Percentiles rank a stretch among this genome's conserved stretches.
Conservation (phyloP, 64 coral and sea anemone genomes). For the Pocillopora verrucosa region DNA sequence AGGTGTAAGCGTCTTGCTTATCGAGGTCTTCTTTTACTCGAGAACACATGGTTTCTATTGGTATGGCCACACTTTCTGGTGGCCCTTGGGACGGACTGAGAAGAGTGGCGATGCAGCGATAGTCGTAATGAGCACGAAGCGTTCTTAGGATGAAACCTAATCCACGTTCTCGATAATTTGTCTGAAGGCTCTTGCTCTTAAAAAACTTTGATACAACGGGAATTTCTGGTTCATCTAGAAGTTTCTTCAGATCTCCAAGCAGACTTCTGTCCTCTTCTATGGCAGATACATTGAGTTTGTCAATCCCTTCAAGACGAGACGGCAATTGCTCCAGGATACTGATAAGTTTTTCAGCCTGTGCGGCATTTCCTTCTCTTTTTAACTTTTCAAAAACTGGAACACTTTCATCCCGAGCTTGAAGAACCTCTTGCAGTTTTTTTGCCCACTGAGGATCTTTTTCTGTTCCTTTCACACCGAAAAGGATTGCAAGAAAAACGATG, state of each 20-base stretch:
- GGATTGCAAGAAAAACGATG: background rate
- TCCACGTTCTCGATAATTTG: conserved; percentile 4
- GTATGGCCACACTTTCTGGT: background rate
- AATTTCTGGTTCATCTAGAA: conserved; percentile 8
- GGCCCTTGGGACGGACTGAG: background rate
- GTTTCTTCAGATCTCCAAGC: background rate
- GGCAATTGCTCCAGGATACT: background rate
- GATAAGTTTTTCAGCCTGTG: background rate
- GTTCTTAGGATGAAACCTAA: conserved; percentile 35
- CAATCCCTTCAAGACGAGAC: conserved; percentile 14
- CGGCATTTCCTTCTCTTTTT: background rate
- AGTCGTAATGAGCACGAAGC: conserved; percentile 1
- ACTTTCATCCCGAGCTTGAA: background rate
- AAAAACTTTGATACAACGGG: conserved; percentile 31
- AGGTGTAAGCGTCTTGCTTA: background rate
- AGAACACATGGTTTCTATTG: conserved; percentile 31
- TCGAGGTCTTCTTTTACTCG: conserved; percentile 15
- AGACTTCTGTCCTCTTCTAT: background rate
- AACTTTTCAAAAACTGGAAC: background rate
- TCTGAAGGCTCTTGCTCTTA: background rate
- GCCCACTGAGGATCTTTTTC: conserved; percentile 7
- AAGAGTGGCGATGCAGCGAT: conserved; percentile 2
- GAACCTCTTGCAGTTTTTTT: conserved; percentile 25
- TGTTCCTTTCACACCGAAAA: background rate
- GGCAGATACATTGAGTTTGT: background rate